phyloP scores from a whole-genome alignment of 2,113 vertebrate species.

The Bufo gargarizans region DNA sequence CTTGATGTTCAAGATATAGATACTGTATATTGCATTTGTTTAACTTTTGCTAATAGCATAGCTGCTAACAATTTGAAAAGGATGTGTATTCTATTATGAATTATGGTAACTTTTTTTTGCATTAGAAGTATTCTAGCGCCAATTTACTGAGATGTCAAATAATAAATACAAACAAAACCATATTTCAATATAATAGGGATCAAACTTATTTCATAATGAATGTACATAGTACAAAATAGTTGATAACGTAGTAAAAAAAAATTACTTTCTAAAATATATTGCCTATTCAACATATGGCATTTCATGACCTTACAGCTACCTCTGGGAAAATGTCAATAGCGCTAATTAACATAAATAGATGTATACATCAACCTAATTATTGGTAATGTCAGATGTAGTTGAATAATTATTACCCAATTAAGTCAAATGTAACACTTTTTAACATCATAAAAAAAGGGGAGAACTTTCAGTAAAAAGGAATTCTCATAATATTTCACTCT shows the following conservation, averaged over 20 bases:
- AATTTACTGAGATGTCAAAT: neutral
- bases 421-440: slow-evolving; percentile 43
- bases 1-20: neutral
- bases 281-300: slow-evolving; percentile 6
- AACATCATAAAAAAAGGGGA: slow-evolving; percentile 13
- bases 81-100: neutral
- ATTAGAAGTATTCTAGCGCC: neutral
- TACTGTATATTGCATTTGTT: neutral
- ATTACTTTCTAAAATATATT: slow-evolving; percentile 8
- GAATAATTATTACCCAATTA: slow-evolving; percentile 53
- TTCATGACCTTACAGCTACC: slow-evolving; percentile 51
- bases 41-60: neutral
- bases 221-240: neutral
- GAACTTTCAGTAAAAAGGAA: slow-evolving; percentile 24
- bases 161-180: neutral
- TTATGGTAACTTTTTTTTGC: neutral
- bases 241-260: neutral
- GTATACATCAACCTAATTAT: slow-evolving; percentile 55
- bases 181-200: neutral
- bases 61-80: neutral
- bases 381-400: slow-evolving; percentile 32
- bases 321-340: slow-evolving; percentile 53
- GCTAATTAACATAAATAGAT: slow-evolving; percentile 54
- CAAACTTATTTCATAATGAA: neutral
- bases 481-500: slow-evolving; percentile 17